phyloP scores from a whole-genome alignment of 2,888 invertebrate species.

The Zele albiditarsus region DNA sequence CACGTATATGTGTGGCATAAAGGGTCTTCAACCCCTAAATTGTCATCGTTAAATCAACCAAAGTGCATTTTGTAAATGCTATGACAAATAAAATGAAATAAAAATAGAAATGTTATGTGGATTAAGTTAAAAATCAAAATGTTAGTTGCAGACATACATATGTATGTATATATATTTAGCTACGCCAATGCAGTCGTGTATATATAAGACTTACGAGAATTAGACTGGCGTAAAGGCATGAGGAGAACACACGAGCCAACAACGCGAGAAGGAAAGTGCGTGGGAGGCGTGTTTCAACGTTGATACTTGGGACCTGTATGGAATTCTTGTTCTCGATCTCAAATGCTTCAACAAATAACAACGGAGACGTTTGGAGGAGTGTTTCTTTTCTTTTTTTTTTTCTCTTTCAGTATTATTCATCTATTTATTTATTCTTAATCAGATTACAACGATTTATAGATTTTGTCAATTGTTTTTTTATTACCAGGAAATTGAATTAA shows the following conservation, averaged over 20 bases:
- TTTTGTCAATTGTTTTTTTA: too few relatives aligned
- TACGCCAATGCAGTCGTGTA: constrained; percentile 21
- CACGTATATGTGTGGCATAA: background rate
- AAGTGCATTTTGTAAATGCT: background rate
- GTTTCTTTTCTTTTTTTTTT: too few relatives aligned
- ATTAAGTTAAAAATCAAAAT: background rate
- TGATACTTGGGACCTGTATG: constrained; percentile 37
- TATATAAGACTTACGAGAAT: constrained; percentile 27
- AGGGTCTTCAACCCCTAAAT: background rate
- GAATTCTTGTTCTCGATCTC: constrained; percentile 32
- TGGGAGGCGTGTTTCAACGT: constrained; percentile 29
- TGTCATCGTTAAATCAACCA: background rate
- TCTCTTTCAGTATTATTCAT: too few relatives aligned
- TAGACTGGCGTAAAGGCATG: constrained; percentile 28
- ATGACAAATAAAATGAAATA: background rate
- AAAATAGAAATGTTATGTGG: background rate
- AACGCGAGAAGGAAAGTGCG: constrained; percentile 26
- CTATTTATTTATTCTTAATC: too few relatives aligned
- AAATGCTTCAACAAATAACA: background rate
- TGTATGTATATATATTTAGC: constrained; percentile 3
- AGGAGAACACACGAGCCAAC: constrained; percentile 28
- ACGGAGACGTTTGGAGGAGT: background rate
- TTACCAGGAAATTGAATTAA: too few relatives aligned
- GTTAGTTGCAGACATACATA: background rate
- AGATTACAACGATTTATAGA: too few relatives aligned